Conservation (phyloP, 2,113 vertebrate species). For the Raja brachyura region DNA sequence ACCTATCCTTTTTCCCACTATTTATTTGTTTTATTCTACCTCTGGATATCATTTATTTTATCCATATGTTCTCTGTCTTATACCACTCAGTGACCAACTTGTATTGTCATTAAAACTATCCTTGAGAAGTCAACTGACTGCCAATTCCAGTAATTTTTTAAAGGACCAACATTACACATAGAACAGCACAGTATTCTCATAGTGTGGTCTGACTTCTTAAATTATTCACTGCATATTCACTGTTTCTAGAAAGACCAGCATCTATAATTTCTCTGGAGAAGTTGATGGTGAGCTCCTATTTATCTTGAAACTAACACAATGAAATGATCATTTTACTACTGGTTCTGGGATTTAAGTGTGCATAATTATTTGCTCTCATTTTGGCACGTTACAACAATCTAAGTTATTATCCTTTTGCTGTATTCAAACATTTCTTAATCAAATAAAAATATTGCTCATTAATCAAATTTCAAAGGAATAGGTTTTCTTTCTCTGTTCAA, state of each 20-base stretch:
- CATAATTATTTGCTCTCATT: not conserved
- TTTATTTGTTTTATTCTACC: too few species aligned
- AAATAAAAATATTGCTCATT: not conserved
- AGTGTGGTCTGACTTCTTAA: too few species aligned
- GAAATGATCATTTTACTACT: not conserved
- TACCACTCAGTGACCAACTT: not conserved
- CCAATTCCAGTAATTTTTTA: not conserved
- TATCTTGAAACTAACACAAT: not conserved
- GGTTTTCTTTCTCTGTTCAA: not conserved
- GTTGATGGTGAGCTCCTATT: too few species aligned
- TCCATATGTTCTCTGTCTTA: not conserved
- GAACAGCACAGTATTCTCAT: not conserved
- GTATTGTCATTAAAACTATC: not conserved
- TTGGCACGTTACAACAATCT: not conserved
- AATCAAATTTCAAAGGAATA: not conserved
- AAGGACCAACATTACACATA: not conserved
- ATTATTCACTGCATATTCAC: too few species aligned
- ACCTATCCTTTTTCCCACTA: too few species aligned
- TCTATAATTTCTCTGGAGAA: too few species aligned
- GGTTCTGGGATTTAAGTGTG: not conserved
- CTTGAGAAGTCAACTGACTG: not conserved
- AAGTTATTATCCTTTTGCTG: not conserved
- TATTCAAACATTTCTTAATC: too few species aligned
- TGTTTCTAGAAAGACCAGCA: too few species aligned
- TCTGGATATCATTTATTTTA: not conserved